Evolutionary conservation across 2,113 vertebrate genomes (phyloP), one percentile per base, ranked within the genome.

Genomic region (Epinephelus lanceolatus): DNA sequence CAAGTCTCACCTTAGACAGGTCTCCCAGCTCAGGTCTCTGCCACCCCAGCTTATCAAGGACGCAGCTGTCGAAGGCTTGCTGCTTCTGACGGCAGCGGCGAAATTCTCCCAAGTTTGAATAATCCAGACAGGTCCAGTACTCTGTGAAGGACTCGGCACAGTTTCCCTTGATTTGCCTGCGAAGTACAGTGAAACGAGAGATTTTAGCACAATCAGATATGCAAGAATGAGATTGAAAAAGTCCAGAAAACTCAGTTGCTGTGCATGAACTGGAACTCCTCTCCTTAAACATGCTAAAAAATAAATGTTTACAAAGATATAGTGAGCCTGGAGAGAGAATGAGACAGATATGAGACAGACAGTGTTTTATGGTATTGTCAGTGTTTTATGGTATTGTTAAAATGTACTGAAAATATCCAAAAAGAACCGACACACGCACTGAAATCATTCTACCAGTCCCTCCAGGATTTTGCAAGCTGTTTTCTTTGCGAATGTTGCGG

Each of bases 41-140:
- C 98, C 98, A 99, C 6, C 98, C 98, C 87, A 99, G 88, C 82
- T 99, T 98, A 40, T 99, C 96, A 56, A 99, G 94, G 89, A 98
- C 98, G n/a, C 98, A 99, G 88, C 89, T 89, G 78, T 99, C 98
- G 84, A 99, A 99, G n/a, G 76, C 89, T 0, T 96, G 89, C 94
- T 99, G 98, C 89, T 98, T 94, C 71, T 95, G 94, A 18, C 98
- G 97, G 90, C 98, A 99, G 0, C 19, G 91, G 0, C 96, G 96
- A 21, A 99, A 93, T 23, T 97, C 94, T 12, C 90, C 89, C 91
- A 94, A 5, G 86, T 86, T 91, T 0, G 71, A 89, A 55, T 97
- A 97, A 92, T 99, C 98, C 25, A 99, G 76, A 87, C 98, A 99
- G 7, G 96, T 99, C 98, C 98, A 99, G 90, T 99, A 99, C 4